A percentile compares a stretch with the other conserved stretches of the same genome.
These are phyloP conservation scores for Epinotia nisella DNA, from an alignment of 2,888 invertebrate genomes.

Conservation along the genomic window DNA sequence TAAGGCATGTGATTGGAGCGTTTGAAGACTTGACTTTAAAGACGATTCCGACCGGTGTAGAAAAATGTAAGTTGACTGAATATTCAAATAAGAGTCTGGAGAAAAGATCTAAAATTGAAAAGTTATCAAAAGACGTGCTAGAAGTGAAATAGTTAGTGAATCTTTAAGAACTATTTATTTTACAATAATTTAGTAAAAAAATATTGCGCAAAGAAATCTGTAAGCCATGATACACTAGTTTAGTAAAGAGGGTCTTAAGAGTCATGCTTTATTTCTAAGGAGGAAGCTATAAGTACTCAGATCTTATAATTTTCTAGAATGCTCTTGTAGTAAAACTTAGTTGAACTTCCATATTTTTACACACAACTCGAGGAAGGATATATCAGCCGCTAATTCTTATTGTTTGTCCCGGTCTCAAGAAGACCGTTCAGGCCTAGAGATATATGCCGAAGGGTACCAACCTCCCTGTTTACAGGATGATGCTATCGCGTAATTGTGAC, in stretches of 20 bases:
- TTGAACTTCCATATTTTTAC: background rate
- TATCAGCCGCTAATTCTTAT: constrained; percentile 50
- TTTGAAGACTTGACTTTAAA: constrained; percentile 1
- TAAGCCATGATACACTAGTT: background rate
- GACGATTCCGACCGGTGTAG: background rate
- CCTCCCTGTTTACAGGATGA: constrained; percentile 77
- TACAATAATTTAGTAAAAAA: background rate
- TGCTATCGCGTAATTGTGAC: constrained; percentile 83
- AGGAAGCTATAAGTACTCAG: background rate
- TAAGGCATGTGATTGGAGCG: constrained; percentile 52
- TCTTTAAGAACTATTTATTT: background rate
- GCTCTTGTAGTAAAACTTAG: background rate
- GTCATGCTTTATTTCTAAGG: no score
- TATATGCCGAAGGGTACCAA: constrained; percentile 76
- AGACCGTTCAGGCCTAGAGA: constrained; percentile 67
- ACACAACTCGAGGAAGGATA: constrained; percentile 16
- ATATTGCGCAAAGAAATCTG: background rate
- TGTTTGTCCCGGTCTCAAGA: constrained; percentile 57
- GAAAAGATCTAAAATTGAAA: background rate
- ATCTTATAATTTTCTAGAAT: background rate
- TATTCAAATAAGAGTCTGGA: background rate
- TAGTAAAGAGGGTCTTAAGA: no score
- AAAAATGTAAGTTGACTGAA: background rate
- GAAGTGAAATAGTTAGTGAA: background rate
- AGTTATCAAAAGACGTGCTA: background rate